Percentiles rank a stretch among this genome's conserved stretches.
phyloP scores from a whole-genome alignment of 2,888 invertebrate genomes.

The Empis livida region DNA sequence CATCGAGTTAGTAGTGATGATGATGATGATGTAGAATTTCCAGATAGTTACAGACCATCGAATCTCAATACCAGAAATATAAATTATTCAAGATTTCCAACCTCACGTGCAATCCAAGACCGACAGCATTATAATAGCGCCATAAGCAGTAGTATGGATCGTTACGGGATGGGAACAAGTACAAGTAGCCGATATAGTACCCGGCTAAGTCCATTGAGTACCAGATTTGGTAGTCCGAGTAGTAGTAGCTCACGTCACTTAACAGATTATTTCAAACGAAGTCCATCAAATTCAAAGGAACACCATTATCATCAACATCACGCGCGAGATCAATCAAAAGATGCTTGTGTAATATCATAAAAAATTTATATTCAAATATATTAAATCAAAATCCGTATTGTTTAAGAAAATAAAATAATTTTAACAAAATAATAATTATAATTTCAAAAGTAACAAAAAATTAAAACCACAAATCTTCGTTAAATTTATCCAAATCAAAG shows the following conservation, averaged over 20 bases:
- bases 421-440: background rate
- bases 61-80: conserved; percentile 14
- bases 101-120: conserved; percentile 16
- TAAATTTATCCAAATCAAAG: too few species aligned
- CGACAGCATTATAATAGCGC: conserved; percentile 8
- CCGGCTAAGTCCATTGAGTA: conserved; percentile 8
- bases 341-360: conserved; percentile 32
- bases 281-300: conserved; percentile 21
- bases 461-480: background rate
- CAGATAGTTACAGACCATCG: conserved; percentile 23
- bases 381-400: background rate
- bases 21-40: conserved; percentile 17
- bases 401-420: background rate
- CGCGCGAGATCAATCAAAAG: conserved; percentile 22
- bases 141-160: background rate
- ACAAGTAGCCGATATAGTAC: conserved; percentile 8
- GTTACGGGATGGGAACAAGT: conserved; percentile 5
- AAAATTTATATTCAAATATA: background rate
- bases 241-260: conserved; percentile 14
- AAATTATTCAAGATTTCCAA: conserved; percentile 24
- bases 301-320: conserved; percentile 2
- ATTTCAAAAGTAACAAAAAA: background rate
- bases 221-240: conserved; percentile 15
- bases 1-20: conserved; percentile 7
- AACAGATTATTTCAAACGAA: conserved; percentile 25